These are phyloP conservation scores for Morpho helenor DNA, from an alignment of 2,888 invertebrate species.

Conservation along the genomic window DNA sequence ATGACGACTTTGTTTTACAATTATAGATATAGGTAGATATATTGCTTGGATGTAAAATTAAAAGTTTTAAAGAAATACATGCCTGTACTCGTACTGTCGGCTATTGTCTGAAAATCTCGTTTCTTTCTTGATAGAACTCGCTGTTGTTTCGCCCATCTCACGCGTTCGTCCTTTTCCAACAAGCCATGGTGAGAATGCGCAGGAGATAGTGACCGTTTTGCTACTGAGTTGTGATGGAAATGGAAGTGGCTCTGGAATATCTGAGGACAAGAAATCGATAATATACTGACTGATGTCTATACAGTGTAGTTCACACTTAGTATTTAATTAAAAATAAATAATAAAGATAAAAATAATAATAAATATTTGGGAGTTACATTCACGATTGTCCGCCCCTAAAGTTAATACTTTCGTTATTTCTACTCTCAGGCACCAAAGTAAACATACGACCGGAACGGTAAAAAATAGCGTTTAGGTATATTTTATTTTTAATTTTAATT, in stretches of 20 bases:
- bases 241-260: constrained; percentile 93
- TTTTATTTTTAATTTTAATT: too few relatives aligned
- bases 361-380: too few relatives aligned
- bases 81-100: constrained; percentile 48
- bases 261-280: constrained; percentile 72
- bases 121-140: constrained; percentile 88
- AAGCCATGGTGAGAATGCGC: constrained; percentile 84
- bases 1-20: too few relatives aligned
- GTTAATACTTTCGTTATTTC: too few relatives aligned
- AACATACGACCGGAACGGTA: too few relatives aligned
- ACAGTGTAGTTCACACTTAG: too few relatives aligned
- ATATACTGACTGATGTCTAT: background rate
- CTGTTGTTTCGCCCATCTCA: constrained; percentile 92
- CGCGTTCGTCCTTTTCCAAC: constrained; percentile 86
- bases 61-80: background rate
- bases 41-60: background rate
- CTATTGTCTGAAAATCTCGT: constrained; percentile 83
- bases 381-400: too few relatives aligned
- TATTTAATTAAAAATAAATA: too few relatives aligned
- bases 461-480: too few relatives aligned
- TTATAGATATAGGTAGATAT: too few relatives aligned
- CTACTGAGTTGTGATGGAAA: constrained; percentile 88
- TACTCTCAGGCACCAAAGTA: too few relatives aligned
- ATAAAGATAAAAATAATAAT: too few relatives aligned
- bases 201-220: constrained; percentile 86